These are phyloP conservation scores for Clistopyga incitator DNA, from an alignment of 2,888 invertebrate species.

Conservation along the genomic window DNA sequence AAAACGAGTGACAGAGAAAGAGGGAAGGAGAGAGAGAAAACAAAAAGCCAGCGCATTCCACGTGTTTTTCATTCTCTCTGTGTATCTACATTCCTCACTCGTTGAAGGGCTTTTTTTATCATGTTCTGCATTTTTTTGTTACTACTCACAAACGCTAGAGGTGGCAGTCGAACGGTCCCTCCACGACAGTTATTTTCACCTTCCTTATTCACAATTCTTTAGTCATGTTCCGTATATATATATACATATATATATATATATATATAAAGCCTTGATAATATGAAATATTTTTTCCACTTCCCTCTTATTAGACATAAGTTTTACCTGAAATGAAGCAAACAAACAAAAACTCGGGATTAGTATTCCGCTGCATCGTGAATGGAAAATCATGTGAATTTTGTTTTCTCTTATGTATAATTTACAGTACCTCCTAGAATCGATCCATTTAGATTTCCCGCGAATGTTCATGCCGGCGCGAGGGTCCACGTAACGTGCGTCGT, in stretches of 20 bases:
- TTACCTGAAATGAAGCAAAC: neutral
- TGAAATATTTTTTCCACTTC: neutral
- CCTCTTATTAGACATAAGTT: neutral
- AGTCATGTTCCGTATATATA: neutral
- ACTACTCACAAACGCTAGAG: neutral
- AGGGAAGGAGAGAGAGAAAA: neutral
- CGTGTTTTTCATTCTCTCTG: conserved; percentile 5
- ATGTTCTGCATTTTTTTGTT: conserved; percentile 8
- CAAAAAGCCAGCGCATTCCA: conserved; percentile 5
- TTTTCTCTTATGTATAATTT: conserved; percentile 75
- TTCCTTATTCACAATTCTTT: neutral
- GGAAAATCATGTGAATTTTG: conserved; percentile 73
- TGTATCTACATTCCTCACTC: conserved; percentile 9
- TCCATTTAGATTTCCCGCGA: conserved; percentile 85
- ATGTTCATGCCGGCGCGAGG: conserved; percentile 84
- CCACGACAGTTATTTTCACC: neutral
- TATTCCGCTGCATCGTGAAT: conserved; percentile 27
- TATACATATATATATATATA: neutral
- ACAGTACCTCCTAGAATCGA: conserved; percentile 86
- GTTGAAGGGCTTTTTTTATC: neutral
- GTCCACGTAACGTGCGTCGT: conserved; percentile 85
- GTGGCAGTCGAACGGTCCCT: conserved; percentile 1
- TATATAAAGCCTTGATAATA: neutral
- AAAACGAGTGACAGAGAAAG: conserved; percentile 23
- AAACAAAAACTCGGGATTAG: neutral